Conservation (phyloP, 2,113 vertebrate genomes). For the Sebastes schlegelii region DNA sequence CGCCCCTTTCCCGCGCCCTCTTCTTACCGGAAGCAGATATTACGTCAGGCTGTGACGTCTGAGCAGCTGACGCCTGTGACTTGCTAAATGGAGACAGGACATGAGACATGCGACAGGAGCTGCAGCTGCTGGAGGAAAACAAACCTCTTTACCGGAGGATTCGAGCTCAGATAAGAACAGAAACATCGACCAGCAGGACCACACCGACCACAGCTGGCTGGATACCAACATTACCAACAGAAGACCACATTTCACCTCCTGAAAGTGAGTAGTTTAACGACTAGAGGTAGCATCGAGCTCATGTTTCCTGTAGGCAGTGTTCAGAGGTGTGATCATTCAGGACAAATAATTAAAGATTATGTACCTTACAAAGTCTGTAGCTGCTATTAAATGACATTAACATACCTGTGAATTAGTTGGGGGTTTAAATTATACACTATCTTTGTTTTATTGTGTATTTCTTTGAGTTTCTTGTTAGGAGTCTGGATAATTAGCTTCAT, state of each 20-base stretch:
- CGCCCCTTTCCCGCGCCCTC: not conserved
- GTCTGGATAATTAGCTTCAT: not conserved
- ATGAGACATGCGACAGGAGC: too few species aligned
- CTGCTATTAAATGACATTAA: not conserved
- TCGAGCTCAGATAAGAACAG: not conserved
- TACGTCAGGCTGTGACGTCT: not conserved
- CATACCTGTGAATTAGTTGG: not conserved
- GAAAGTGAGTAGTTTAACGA: constrained; percentile 61
- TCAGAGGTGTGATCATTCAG: not conserved
- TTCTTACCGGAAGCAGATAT: not conserved
- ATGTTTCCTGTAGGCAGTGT: constrained; percentile 20
- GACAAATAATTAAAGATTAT: not conserved
- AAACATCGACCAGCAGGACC: not conserved
- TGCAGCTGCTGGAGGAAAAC: not conserved
- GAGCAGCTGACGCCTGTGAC: constrained; percentile 45
- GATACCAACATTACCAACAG: too few species aligned
- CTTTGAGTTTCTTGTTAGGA: not conserved
- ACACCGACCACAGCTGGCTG: not conserved
- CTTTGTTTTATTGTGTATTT: not conserved
- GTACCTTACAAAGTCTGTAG: not conserved
- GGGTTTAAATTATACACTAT: not conserved
- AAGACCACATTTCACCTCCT: not conserved
- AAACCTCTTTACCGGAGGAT: not conserved
- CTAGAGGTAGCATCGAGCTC: constrained; percentile 5
- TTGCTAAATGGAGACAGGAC: constrained; percentile 65